Base-by-base conservation (phyloP, 1,140 invertebrate genomes). In the Drosophila nannoptera region DNA sequence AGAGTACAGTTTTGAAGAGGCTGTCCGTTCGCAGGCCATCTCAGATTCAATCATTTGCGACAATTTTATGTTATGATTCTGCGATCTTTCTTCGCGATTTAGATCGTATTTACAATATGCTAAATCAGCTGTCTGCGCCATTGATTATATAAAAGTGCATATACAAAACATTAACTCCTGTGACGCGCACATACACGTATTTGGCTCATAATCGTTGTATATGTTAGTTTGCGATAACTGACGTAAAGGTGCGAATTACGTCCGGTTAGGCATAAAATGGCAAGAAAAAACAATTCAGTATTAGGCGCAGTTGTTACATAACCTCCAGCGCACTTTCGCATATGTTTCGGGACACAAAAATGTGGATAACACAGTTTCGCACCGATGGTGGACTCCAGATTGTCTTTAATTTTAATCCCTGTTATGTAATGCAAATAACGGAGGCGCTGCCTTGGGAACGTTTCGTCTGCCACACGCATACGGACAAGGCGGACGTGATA, bases 231-330 rank as follows among this genome's bases (percentile, higher is more conserved):
- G 14, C 38, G 36, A 36, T 14, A 52, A 52, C 50, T 6, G 32
- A 32, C 12, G 22, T 22, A 22, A 22, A 69, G 40, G 55, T 80
- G 73, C 55, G 45, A 76, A 86, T 62, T 76, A 40, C 61, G 54
- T 12, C 14, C 7, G 6, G 4, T 2, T 38, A 14, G 12, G 12
- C 40, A 43, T 43, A 55, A 11, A 53, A 52, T n/a, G 12, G 40
- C 49, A 31, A 38, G 7, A 67, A 63, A 65, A 64, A 56, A 9
- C 53, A 73, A 62, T 70, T 78, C 84, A 73, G 54, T 54, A 65
- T 48, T 76, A 46, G 59, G 50, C 65, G 63, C 56, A 78, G 80
- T 53, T 73, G 67, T 83, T 83, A 83, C 80, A 83, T 83, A 83
- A 83, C 80, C 80, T 83, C 71, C 58, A 69, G 54, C 53, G 8